These are phyloP conservation scores for Blastobasis adustella DNA, from an alignment of 2,888 invertebrate genomes.

Conservation along the genomic window DNA sequence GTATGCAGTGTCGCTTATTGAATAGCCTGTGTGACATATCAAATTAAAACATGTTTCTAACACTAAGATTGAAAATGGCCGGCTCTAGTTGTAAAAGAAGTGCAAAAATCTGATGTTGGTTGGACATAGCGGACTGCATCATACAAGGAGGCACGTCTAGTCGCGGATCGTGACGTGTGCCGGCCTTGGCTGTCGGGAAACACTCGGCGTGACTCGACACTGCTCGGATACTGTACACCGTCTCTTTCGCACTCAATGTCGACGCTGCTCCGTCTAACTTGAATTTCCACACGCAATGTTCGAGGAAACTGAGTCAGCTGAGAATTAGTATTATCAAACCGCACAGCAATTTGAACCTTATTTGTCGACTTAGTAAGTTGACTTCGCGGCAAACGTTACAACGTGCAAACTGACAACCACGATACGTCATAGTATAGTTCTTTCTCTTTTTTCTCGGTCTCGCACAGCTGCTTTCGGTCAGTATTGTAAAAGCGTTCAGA, in stretches of 20 bases:
- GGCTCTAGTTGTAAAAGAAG: conserved; percentile 21
- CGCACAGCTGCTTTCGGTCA: conserved; percentile 61
- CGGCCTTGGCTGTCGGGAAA: conserved; percentile 65
- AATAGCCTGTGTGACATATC: too few species aligned
- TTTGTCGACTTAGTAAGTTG: conserved; percentile 23
- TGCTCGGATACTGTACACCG: conserved; percentile 27
- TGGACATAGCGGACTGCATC: conserved; percentile 27
- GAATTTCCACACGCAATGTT: conserved; percentile 60
- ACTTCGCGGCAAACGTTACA: conserved; percentile 21
- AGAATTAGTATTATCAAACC: conserved; percentile 16
- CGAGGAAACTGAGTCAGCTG: conserved; percentile 66
- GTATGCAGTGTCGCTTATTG: too few species aligned
- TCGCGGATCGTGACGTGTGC: conserved; percentile 58
- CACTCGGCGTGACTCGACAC: conserved; percentile 46
- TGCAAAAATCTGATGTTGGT: conserved; percentile 46
- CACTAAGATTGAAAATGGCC: too few species aligned
- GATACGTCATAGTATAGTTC: conserved; percentile 49
- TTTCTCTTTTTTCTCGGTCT: conserved; percentile 64
- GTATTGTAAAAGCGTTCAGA: conserved; percentile 59
- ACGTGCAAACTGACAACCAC: conserved; percentile 29
- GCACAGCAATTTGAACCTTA: conserved; percentile 37
- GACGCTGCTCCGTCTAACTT: conserved; percentile 46
- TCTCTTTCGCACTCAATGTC: conserved; percentile 60
- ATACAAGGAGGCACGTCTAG: conserved; percentile 55
- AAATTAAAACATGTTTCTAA: too few species aligned